Base-by-base conservation (phyloP, 2,113 vertebrate species). In the Campylomormyrus numenius region DNA sequence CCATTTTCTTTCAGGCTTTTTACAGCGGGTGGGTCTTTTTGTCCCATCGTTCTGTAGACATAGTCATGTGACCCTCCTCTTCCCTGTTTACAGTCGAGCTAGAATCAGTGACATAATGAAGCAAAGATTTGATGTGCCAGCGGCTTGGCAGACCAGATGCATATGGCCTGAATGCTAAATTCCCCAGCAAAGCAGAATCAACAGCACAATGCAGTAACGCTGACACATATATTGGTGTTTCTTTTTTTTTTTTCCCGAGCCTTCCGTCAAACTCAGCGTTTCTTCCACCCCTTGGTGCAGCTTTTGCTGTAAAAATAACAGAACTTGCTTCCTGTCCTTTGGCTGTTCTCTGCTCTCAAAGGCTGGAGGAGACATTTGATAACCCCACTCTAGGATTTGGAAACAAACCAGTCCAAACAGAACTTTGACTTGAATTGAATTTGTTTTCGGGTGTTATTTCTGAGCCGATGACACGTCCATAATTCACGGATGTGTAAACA, bases 41-140 rank as follows among this genome's bases (percentile, higher is more conserved):
- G 80, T 42, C 19, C 91, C 92, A 91, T 89, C 88, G 88, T 27
- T 93, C 90, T 89, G 52, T 27, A 77, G 90, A 83, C 91, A 85
- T 58, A 89, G 66, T 90, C 90, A 92, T 48, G 11, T n/a, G 87
- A 88, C 84, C 21, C 42, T 90, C 31, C 85, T 6, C 91, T 56
- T 70, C 62, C 52, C 89, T 83, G 80, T 89, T 31, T 66, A 83
- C 19, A 89, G 77, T 70, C 87, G 89, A 90, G 58, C 42, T 27
- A 31, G 83, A 49, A 35, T 49, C 86, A 62, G 84, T 77, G 89
- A 70, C 70, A 74, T 90, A 62, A 91, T 31, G 5, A 88, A 87
- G 87, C 58, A n/a, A 70, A 66, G 91, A 87, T 88, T 87, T 90
- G 50, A 58, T 13, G 27, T 49, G 48, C 31, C 10, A 86, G 48